Conservation (phyloP, 2,888 invertebrate genomes). For the Rapana venosa region DNA sequence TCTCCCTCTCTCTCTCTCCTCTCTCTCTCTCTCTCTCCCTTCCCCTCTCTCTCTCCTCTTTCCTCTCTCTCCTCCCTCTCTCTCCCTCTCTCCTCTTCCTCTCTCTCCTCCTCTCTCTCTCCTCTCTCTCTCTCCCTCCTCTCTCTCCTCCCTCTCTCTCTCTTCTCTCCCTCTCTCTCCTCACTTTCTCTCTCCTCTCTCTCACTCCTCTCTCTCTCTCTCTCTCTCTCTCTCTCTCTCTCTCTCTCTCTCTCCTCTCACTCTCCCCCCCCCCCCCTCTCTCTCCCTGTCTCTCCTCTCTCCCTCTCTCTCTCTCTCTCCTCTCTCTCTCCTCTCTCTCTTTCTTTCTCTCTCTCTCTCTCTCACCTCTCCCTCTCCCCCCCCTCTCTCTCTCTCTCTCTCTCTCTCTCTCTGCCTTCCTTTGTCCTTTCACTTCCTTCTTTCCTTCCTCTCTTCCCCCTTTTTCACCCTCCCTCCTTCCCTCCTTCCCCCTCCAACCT, state of each 20-base stretch:
- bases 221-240: neutral
- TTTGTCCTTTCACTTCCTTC: neutral
- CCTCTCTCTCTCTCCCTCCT: neutral
- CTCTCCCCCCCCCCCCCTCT: neutral
- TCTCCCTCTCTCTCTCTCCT: neutral
- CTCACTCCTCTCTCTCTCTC: neutral
- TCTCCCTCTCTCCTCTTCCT: neutral
- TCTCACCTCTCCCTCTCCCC: neutral
- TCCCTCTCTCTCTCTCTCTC: neutral
- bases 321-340: neutral
- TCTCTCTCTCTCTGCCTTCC: neutral
- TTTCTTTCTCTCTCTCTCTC: neutral
- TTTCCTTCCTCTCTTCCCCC: neutral
- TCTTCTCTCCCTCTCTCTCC: too few species aligned
- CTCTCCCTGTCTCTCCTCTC: neutral
- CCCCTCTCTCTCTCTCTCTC: neutral
- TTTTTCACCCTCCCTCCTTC: neutral
- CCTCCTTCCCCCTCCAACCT: neutral
- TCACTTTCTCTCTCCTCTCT: too few species aligned
- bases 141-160: too few species aligned
- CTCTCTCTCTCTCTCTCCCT: neutral
- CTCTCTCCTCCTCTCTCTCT: neutral
- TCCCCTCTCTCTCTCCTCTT: neutral
- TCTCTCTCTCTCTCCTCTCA: neutral
- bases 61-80: neutral